These are phyloP conservation scores for Otolemur crassicaudatus DNA, from an alignment of 2,797 vertebrate genomes.

Conservation along the genomic window DNA sequence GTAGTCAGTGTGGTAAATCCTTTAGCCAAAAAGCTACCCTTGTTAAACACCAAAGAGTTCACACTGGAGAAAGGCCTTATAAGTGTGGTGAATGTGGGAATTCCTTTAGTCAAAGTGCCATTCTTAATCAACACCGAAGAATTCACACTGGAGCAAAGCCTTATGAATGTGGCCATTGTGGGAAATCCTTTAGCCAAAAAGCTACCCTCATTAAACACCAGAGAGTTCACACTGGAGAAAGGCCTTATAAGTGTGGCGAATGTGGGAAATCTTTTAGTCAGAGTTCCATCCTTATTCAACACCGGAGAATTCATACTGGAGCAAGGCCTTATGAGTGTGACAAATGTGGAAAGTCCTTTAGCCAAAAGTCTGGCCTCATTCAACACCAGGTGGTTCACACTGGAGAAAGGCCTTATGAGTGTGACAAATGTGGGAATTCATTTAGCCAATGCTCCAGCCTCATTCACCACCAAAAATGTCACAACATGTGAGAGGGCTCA, in stretches of 20 bases:
- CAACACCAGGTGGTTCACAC: slow-evolving; percentile 67
- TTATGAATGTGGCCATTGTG: slow-evolving; percentile 46
- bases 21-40: slow-evolving; percentile 65
- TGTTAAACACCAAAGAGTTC: slow-evolving; percentile 54
- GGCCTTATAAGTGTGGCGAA: slow-evolving; percentile 46
- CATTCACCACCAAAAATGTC: slow-evolving; percentile 62
- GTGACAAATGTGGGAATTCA: slow-evolving; percentile 47
- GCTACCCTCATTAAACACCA: slow-evolving; percentile 66
- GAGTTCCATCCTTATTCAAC: slow-evolving; percentile 61
- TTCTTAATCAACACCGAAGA: slow-evolving; percentile 57
- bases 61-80: slow-evolving; percentile 68
- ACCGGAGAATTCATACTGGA: slow-evolving; percentile 57
- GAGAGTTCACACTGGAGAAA: slow-evolving; percentile 53
- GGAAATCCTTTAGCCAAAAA: slow-evolving; percentile 66
- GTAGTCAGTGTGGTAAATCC: slow-evolving; percentile 45
- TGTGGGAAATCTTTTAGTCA: slow-evolving; percentile 62
- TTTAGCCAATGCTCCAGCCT: slow-evolving; percentile 59
- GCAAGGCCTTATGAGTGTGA: slow-evolving; percentile 58
- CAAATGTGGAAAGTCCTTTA: slow-evolving; percentile 55
- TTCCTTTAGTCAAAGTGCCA: slow-evolving; percentile 68
- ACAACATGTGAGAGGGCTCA: neutral
- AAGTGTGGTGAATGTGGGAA: slow-evolving; percentile 64
- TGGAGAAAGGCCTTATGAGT: slow-evolving; percentile 59
- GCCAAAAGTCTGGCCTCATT: slow-evolving; percentile 61
- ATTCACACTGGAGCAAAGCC: slow-evolving; percentile 48